These are phyloP conservation scores for Syngnathus acus DNA, from an alignment of 2,797 vertebrate genomes.

Conservation along the genomic window DNA sequence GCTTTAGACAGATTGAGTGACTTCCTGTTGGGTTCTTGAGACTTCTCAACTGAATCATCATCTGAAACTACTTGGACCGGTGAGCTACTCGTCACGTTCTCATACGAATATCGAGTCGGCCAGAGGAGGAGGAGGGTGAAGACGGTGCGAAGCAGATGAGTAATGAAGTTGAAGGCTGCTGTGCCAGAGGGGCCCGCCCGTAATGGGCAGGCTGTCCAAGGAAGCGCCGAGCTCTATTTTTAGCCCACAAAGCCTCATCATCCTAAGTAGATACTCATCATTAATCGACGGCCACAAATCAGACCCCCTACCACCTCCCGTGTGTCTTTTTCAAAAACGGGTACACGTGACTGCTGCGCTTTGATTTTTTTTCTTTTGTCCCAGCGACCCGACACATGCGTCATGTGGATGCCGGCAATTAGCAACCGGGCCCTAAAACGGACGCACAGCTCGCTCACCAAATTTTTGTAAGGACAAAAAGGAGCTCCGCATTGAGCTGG, in stretches of 20 bases:
- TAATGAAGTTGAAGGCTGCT: background rate
- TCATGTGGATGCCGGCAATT: background rate
- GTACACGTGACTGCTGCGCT: background rate
- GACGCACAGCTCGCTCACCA: background rate
- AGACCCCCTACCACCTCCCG: background rate
- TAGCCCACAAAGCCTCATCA: constrained; percentile 8
- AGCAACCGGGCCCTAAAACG: background rate
- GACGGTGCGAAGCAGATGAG: background rate
- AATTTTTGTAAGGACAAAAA: background rate
- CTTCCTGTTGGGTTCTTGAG: background rate
- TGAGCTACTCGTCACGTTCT: background rate
- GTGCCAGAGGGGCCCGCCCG: background rate
- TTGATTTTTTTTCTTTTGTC: background rate
- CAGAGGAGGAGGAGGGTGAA: background rate
- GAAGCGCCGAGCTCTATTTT: constrained; percentile 1
- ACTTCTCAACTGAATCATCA: background rate
- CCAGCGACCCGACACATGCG: background rate
- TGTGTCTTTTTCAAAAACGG: background rate
- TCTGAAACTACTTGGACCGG: background rate
- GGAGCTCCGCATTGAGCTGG: no score
- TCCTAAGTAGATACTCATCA: constrained; percentile 5
- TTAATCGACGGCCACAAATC: constrained; percentile 4
- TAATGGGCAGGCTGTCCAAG: background rate
- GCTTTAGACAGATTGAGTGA: background rate
- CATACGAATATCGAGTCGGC: background rate